A percentile compares a stretch with the other conserved stretches of the same genome.
phyloP scores from a whole-genome alignment of 2,113 vertebrate species.

The Passer montanus region DNA sequence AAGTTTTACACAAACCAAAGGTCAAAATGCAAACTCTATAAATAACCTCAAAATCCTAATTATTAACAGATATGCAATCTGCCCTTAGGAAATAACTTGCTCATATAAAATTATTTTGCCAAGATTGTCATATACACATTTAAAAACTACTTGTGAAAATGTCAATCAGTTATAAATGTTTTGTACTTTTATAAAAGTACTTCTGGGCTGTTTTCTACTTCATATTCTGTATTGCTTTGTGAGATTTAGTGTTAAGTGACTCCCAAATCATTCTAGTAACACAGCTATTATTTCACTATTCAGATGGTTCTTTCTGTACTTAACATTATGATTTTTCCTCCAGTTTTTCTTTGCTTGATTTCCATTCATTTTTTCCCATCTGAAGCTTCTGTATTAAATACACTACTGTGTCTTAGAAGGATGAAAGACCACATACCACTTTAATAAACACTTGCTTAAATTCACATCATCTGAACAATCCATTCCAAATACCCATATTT shows the following conservation, averaged over 20 bases:
- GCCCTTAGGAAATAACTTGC: neutral
- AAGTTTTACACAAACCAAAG: neutral
- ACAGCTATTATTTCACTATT: neutral
- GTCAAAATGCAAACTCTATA: neutral
- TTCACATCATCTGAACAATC: neutral
- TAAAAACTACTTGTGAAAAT: neutral
- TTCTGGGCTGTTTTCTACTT: neutral
- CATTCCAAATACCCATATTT: neutral
- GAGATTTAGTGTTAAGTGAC: neutral
- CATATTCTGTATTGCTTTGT: neutral
- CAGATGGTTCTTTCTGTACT: neutral
- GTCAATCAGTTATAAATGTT: neutral
- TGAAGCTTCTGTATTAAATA: neutral
- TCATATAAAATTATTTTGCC: neutral
- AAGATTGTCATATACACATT: neutral
- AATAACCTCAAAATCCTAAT: neutral
- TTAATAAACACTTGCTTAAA: neutral
- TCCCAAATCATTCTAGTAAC: neutral
- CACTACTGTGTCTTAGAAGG: neutral
- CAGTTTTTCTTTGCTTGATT: neutral
- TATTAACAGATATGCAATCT: neutral
- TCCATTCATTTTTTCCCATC: neutral
- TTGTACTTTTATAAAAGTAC: neutral
- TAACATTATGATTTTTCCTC: neutral
- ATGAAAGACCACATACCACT: neutral